Evolutionary conservation across 2,797 vertebrate genomes (phyloP), one percentile per base, ranked within the genome.

Genomic region (Tapera naevia): DNA sequence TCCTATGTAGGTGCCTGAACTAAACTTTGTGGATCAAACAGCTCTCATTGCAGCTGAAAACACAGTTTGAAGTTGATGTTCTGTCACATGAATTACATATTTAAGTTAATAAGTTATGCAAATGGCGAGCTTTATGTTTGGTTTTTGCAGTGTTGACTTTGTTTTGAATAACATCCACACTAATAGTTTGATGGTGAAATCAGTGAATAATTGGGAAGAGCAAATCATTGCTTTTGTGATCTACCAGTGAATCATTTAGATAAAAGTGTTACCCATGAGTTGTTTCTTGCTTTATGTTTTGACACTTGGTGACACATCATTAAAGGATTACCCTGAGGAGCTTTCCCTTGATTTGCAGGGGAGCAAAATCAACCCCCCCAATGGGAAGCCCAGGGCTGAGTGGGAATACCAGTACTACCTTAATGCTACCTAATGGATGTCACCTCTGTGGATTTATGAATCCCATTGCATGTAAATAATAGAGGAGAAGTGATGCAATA

Each of bases 371-470:
- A 35, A 6, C 9, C 35, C n/a, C n/a, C 67, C 9, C 28, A 53
- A 13, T 1, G 18, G 35, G 57, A 86, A 91, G 45, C 69, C 35
- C 35, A 37, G 67, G 0, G 3, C 66, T 75, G 85, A 86, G 58
- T 82, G 80, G 88, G 45, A 89, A 92, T 80, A 74, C 39, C 53
- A 73, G 48, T 39, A 79, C 45, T 94, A 80, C 80, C 88, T 95
- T 94, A 88, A 93, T 92, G 89, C 46, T 74, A 93, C 91, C 82
- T 95, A 97, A 94, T 93, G 86, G 89, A 87, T 69, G 89, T 73
- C 83, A 89, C 83, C 91, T 86, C 60, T 0, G 2, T 33, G 89
- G 83, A 94, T 96, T 95, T 96, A 91, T 93, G 91, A 80, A 85
- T 96, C 82, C 92, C 86, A 85, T 4, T 67, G 74, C 71, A 71